phyloP scores from a whole-genome alignment of 1,140 invertebrate species.

The Chionoecetes opilio region DNA sequence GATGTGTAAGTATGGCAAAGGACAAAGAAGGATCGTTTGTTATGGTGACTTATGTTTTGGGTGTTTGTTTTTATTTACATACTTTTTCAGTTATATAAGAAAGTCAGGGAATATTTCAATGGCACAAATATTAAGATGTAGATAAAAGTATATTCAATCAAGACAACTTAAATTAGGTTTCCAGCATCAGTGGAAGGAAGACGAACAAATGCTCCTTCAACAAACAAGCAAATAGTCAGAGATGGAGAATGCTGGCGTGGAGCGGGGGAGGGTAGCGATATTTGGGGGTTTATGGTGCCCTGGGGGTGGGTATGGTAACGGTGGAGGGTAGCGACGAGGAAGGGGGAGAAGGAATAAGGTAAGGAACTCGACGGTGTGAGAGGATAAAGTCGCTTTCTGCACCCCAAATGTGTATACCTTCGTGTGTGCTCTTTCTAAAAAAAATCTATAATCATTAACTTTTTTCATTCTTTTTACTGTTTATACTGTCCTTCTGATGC shows the following conservation, averaged over 20 bases:
- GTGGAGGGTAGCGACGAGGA: not conserved
- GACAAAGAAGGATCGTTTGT: not conserved
- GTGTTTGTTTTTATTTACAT: not conserved
- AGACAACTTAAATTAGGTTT: too few relatives aligned
- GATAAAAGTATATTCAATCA: too few relatives aligned
- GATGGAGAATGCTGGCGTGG: conserved; percentile 20
- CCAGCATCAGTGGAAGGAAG: not conserved
- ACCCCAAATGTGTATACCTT: not conserved
- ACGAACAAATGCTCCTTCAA: not conserved
- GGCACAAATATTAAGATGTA: too few relatives aligned
- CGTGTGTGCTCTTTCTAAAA: not conserved
- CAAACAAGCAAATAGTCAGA: not conserved
- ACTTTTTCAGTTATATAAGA: not conserved
- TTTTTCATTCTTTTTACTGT: not conserved
- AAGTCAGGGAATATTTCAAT: not conserved
- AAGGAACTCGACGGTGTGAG: not conserved
- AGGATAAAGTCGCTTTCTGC: not conserved
- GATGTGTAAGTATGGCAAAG: not conserved
- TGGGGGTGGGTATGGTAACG: not conserved
- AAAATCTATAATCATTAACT: too few relatives aligned
- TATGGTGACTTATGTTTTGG: too few relatives aligned
- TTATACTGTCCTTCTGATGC: too few relatives aligned
- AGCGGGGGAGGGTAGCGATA: conserved; percentile 32
- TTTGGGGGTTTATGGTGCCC: conserved; percentile 43
- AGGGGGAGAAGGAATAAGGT: conserved; percentile 18